Conservation (phyloP, 2,797 vertebrate genomes). For the Myotis pilosus region DNA sequence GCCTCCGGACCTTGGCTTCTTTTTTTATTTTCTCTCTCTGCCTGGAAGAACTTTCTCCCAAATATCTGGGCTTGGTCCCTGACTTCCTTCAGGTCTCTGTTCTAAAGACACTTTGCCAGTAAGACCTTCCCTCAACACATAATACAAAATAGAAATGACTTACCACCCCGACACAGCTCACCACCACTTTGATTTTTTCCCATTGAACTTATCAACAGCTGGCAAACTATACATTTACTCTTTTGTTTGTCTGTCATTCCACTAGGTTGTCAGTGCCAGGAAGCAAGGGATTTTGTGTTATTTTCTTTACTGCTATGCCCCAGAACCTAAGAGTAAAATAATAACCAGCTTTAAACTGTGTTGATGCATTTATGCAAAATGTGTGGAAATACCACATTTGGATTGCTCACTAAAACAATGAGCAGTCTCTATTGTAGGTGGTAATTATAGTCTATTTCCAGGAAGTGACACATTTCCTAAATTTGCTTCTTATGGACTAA, state of each 20-base stretch:
- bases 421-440: background rate
- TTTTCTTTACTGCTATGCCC: background rate
- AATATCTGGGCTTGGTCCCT: background rate
- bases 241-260: background rate
- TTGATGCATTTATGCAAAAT: background rate
- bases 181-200: background rate
- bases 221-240: background rate
- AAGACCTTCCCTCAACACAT: background rate
- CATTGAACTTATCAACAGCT: background rate
- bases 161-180: background rate
- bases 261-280: background rate
- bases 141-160: background rate
- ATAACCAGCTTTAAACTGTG: background rate
- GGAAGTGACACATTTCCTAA: background rate
- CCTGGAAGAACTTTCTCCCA: background rate
- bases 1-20: background rate
- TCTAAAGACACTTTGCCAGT: background rate
- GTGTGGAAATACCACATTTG: background rate
- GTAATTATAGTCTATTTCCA: slow-evolving; percentile 7
- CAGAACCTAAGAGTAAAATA: background rate
- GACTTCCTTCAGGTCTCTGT: background rate
- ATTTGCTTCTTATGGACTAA: background rate
- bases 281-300: background rate
- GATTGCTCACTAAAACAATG: background rate
- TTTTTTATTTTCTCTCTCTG: background rate